A percentile compares a stretch with the other conserved stretches of the same genome.
Evolutionary conservation across 2,797 vertebrate species (phyloP).

Genomic region (Oryzias sinensis): DNA sequence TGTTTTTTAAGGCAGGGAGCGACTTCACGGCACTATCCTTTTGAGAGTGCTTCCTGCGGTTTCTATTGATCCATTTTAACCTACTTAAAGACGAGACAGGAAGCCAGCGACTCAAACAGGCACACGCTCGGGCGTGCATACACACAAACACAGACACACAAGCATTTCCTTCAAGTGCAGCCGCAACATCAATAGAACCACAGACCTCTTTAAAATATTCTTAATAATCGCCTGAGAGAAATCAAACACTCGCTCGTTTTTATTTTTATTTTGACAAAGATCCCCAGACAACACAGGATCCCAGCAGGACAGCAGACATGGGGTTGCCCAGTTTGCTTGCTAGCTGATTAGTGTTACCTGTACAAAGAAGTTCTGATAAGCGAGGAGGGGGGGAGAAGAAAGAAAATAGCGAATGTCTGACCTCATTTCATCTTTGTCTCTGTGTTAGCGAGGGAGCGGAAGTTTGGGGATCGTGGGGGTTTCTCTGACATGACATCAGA

Average conservation of each 20-base stretch:
- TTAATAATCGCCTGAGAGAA: conserved; percentile 73
- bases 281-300: conserved; percentile 53
- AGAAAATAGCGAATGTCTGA: conserved; percentile 45
- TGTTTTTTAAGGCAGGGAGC: conserved; percentile 12
- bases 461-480: conserved; percentile 52
- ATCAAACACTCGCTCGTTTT: conserved; percentile 57
- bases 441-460: conserved; percentile 42
- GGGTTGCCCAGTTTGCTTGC: conserved; percentile 60
- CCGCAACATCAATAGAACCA: conserved; percentile 62
- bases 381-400: conserved; percentile 33
- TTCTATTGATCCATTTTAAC: conserved; percentile 76
- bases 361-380: conserved; percentile 45
- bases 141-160: conserved; percentile 8
- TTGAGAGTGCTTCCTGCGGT: conserved; percentile 60
- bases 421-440: conserved; percentile 64
- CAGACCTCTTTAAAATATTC: conserved; percentile 58
- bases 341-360: conserved; percentile 62
- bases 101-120: conserved; percentile 60
- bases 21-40: conserved; percentile 42
- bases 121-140: conserved; percentile 24
- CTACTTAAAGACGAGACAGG: conserved; percentile 73
- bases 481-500: conserved; percentile 50
- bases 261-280: conserved; percentile 48
- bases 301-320: conserved; percentile 56
- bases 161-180: conserved; percentile 13